phyloP scores from a whole-genome alignment of 2,113 vertebrate species.

The Stigmatopora argus region DNA sequence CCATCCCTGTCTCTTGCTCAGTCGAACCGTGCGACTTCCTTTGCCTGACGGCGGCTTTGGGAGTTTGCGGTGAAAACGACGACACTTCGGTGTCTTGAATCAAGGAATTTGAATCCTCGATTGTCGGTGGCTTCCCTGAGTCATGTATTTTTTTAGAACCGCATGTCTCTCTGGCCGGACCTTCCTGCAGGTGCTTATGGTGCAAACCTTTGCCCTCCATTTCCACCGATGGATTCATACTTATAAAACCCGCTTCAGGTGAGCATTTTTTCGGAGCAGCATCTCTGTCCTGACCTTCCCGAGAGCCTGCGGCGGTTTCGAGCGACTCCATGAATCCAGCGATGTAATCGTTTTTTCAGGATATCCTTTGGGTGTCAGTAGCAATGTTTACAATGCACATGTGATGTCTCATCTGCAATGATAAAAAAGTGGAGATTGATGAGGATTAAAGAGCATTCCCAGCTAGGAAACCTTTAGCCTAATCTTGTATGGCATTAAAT shows the following conservation, averaged over 20 bases:
- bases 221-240: conserved; percentile 78
- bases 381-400: conserved; percentile 69
- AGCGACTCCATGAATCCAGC: conserved; percentile 90
- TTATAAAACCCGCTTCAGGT: conserved; percentile 70
- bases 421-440: conserved; percentile 35
- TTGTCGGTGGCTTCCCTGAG: conserved; percentile 77
- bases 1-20: conserved; percentile 81
- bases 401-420: conserved; percentile 69
- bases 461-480: not conserved
- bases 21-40: conserved; percentile 80
- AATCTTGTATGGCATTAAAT: too few relatives aligned
- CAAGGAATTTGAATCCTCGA: conserved; percentile 71
- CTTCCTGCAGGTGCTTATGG: conserved; percentile 68
- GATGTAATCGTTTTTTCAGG: conserved; percentile 54
- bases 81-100: conserved; percentile 47
- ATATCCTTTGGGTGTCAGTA: conserved; percentile 50
- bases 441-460: not conserved
- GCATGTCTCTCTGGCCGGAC: conserved; percentile 66
- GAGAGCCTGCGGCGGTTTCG: conserved; percentile 80
- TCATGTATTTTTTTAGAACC: conserved; percentile 75
- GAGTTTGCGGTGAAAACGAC: conserved; percentile 29
- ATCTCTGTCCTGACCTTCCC: conserved; percentile 80
- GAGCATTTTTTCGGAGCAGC: conserved; percentile 74
- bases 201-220: conserved; percentile 74
- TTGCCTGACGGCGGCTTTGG: conserved; percentile 67